Base-by-base conservation (phyloP, 2,888 invertebrate species). In the Idaea straminata region DNA sequence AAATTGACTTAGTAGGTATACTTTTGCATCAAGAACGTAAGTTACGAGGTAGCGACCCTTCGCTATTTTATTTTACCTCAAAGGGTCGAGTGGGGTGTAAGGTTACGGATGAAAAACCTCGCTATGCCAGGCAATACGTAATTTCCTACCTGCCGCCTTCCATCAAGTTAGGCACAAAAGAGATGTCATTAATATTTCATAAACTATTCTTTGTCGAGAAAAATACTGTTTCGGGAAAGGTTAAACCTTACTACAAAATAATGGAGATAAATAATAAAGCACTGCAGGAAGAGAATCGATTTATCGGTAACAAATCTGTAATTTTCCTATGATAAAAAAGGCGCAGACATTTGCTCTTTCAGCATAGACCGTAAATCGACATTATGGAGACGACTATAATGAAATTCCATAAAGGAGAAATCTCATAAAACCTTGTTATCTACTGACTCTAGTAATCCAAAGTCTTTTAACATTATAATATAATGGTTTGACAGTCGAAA, bases 111-210 rank as follows among this genome's bases (percentile, higher is more conserved):
- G 77, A 81, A 75, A 81, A 79, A 78, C 77, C 75, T 71, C 74
- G 74, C 71, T 76, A 77, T 77, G 74, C 75, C 68, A 74, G 77
- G 75, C 79, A 76, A 78, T 82, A 81, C 74, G 79, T 79, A 80
- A 81, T 81, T 81, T 82, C 74, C 77, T 73, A 74, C 76, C 75
- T 74, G 74, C 77, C 75, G 74, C 69, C 67, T 76, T 75, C 73
- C 70, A 74, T 71, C 72, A 71, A 74, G 73, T 74, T 74, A 70
- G 69, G 71, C 68, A 71, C 70, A 73, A 77, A 75, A 76, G 72
- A 74, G 68, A 74, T 74, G 66, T 74, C 76, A 77, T 79, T 79
- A 75, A 82, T 81, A 77, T 77, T 79, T 74, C 74, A 77, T 72
- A 72, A 69, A 71, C 65, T 69, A 70, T 69, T 69, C 59, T 69